These are phyloP conservation scores for Calameuta idolon DNA, from an alignment of 2,888 invertebrate genomes.

Conservation along the genomic window DNA sequence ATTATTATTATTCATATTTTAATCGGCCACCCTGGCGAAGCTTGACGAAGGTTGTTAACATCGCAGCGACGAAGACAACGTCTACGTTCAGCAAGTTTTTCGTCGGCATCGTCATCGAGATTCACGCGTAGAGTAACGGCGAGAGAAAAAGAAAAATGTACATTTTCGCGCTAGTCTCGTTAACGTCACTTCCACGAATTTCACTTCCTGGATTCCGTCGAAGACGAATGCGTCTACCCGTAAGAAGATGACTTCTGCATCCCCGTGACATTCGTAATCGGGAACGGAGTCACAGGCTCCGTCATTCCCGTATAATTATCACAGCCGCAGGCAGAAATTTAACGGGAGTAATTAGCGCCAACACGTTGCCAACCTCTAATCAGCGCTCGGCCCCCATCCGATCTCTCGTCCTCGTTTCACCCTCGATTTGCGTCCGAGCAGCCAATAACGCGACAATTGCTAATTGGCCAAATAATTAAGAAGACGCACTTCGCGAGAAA, in stretches of 20 bases:
- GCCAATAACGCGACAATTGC: neutral
- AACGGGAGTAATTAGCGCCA: conserved; percentile 27
- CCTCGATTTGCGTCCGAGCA: conserved; percentile 23
- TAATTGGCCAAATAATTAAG: neutral
- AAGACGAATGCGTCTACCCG: neutral
- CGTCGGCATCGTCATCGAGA: neutral
- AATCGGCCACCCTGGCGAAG: neutral
- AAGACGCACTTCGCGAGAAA: neutral
- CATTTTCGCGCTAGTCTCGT: neutral
- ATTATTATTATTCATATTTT: neutral
- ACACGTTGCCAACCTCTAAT: conserved; percentile 30
- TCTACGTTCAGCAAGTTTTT: neutral
- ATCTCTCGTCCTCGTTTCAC: neutral
- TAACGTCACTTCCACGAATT: neutral
- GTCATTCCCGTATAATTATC: neutral
- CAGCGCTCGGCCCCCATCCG: conserved; percentile 7
- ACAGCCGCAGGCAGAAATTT: neutral
- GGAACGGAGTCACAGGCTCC: neutral
- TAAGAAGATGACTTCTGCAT: neutral
- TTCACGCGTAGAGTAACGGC: neutral
- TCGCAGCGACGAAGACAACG: neutral
- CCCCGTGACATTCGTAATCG: neutral
- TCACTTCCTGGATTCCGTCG: neutral
- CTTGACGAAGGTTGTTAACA: neutral
- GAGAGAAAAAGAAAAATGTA: neutral